Evolutionary conservation across 2,797 vertebrate genomes (phyloP), one percentile per base, ranked within the genome.

Genomic region (Melanotaenia maccullochi): DNA sequence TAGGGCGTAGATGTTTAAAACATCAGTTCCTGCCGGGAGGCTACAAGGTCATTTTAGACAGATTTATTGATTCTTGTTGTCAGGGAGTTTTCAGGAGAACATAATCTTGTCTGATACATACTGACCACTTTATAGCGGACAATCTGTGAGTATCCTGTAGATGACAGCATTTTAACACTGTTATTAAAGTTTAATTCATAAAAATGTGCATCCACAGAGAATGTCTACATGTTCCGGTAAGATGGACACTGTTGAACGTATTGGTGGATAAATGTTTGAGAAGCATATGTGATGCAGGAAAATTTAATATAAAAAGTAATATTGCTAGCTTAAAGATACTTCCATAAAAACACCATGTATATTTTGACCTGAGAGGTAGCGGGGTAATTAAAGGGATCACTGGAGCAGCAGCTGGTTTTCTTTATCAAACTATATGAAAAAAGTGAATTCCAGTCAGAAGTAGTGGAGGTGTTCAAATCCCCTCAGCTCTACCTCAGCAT

Each of bases 1-100:
- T 76, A 51, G 75, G 65, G 73, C 82, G 71, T 75, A 33, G 69
- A 90, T 87, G 86, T 87, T 87, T 89, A 86, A 89, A 89, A 90
- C 85, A 89, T 82, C 79, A 81, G 56, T 68, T 85, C 81, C 72
- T 84, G 76, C 73, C 38, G 30, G 80, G 30, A 47, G 75, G 67
- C 73, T 76, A 75, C 83, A 85, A 83, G 87, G 85, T 88, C 74
- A 81, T 79, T 75, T 79, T 11, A 47, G 66, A 85, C 61, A 75
- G 70, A 79, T 72, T 75, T 76, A 78, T 69, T 0, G 51, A 87
- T 83, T 90, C 78, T 78, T 71, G 86, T 89, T 89, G 70, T 60
- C 55, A 24, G 70, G 36, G 30, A 58, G 49, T 61, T 81, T 80
- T 67, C 35, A 68, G 61, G 40, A 35, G 60, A 76, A 59, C 33